Evolutionary conservation across 2,888 invertebrate species (phyloP).

Genomic region (Drosophila falleni): DNA sequence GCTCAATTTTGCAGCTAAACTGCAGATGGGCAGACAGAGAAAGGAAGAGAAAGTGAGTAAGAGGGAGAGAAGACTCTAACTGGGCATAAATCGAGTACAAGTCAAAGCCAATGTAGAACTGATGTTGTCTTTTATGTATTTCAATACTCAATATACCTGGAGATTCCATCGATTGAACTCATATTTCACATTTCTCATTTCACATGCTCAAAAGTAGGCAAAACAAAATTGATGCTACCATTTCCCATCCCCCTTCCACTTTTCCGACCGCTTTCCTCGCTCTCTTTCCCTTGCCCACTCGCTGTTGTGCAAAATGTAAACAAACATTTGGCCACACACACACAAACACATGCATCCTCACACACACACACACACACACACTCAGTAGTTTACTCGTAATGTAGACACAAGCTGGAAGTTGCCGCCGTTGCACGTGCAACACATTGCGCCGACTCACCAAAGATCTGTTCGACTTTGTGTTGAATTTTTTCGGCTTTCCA

Average conservation of each 20-base stretch:
- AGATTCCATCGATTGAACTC: constrained; percentile 24
- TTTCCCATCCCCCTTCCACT: background rate
- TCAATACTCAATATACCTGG: constrained; percentile 14
- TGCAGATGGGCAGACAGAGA: constrained; percentile 26
- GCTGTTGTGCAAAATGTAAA: constrained; percentile 56
- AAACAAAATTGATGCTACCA: constrained; percentile 52
- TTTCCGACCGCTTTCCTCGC: background rate
- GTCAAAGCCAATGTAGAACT: constrained; percentile 22
- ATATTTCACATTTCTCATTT: constrained; percentile 55
- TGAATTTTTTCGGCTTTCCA: constrained; percentile 52
- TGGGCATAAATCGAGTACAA: constrained; percentile 12
- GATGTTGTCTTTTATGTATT: constrained; percentile 35
- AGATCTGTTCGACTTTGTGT: constrained; percentile 35
- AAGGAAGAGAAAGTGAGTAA: background rate
- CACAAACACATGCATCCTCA: constrained; percentile 26
- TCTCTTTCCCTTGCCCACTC: background rate
- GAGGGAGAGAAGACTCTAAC: background rate
- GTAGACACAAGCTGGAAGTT: constrained; percentile 54
- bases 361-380: background rate
- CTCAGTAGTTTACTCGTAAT: background rate
- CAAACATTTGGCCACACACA: constrained; percentile 62
- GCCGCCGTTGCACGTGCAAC: constrained; percentile 70
- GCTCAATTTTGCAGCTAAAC: constrained; percentile 61
- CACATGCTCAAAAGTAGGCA: constrained; percentile 62
- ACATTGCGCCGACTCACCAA: constrained; percentile 72